A percentile compares a stretch with the other conserved stretches of the same genome.
Evolutionary conservation across 1,140 invertebrate genomes (phyloP).

Genomic region (Heliconius himera): DNA sequence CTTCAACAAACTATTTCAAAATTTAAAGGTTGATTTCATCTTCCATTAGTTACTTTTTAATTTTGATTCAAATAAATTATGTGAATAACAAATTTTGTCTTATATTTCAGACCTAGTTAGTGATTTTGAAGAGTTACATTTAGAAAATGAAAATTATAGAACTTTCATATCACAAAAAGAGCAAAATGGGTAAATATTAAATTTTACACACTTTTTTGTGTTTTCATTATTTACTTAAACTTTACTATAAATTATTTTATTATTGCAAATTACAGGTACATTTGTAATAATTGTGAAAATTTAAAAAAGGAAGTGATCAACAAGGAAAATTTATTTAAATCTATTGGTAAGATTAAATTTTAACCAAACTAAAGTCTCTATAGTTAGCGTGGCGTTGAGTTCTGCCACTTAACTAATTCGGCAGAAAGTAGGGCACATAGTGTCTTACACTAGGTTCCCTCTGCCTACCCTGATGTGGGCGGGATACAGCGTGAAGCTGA

Average conservation of each 20-base stretch:
- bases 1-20: slow-evolving; percentile 44
- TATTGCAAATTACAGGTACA: background rate
- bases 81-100: background rate
- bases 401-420: too few species aligned
- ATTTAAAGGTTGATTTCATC: slow-evolving; percentile 48
- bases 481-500: too few species aligned
- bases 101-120: slow-evolving; percentile 52
- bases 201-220: slow-evolving; percentile 5
- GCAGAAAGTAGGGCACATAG: too few species aligned
- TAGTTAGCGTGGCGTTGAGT: too few species aligned
- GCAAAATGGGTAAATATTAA: slow-evolving; percentile 53
- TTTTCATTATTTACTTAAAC: background rate
- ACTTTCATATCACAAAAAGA: slow-evolving; percentile 47
- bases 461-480: too few species aligned
- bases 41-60: background rate
- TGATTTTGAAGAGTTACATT: slow-evolving; percentile 51
- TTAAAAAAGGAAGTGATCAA: slow-evolving; percentile 1
- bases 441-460: too few species aligned
- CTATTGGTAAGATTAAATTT: background rate
- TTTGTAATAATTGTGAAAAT: slow-evolving; percentile 4
- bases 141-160: slow-evolving; percentile 45
- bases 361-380: background rate
- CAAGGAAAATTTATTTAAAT: slow-evolving; percentile 8
- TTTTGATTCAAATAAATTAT: background rate
- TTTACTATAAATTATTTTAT: background rate